Evolutionary conservation across 1,140 invertebrate genomes (phyloP).

Genomic region (Daktulosphaira vitifoliae): DNA sequence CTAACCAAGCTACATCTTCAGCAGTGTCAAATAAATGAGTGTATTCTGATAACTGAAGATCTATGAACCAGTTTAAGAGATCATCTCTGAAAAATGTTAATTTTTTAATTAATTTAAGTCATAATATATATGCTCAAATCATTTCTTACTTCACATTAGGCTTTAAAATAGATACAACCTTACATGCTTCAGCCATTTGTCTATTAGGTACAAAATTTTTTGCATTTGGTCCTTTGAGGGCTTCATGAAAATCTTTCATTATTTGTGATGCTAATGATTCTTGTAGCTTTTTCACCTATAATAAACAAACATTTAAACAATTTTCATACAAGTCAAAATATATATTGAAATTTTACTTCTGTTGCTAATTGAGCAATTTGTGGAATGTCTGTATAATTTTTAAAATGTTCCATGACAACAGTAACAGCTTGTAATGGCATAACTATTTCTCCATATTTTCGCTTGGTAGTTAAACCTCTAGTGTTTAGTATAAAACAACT

Average conservation of each 20-base stretch:
- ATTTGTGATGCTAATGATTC: conserved; percentile 82
- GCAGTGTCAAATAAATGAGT: conserved; percentile 86
- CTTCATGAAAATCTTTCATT: conserved; percentile 84
- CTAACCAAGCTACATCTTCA: conserved; percentile 92
- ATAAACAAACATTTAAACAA: conserved; percentile 17
- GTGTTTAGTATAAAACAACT: neutral
- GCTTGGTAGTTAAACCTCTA: conserved; percentile 54
- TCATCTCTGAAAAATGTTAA: conserved; percentile 50
- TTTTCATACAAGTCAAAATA: neutral
- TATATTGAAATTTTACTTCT: conserved; percentile 46
- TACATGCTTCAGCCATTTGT: conserved; percentile 83
- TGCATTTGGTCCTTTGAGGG: conserved; percentile 68
- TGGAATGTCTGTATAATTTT: conserved; percentile 71
- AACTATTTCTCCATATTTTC: conserved; percentile 91
- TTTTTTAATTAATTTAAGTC: neutral
- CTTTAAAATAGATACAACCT: conserved; percentile 85
- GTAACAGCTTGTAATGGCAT: conserved; percentile 92
- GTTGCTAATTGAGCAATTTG: conserved; percentile 78
- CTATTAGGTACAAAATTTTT: conserved; percentile 61
- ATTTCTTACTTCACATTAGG: conserved; percentile 67
- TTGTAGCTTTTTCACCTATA: conserved; percentile 75
- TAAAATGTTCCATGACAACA: conserved; percentile 86
- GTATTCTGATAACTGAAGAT: conserved; percentile 82
- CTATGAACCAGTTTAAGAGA: conserved; percentile 85
- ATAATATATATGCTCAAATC: neutral